Evolutionary conservation across 35 echinoderm and acorn worm species (phyloP), one percentile per base, ranked within the genome.

Genomic region (Ophiothrix spiculata): DNA sequence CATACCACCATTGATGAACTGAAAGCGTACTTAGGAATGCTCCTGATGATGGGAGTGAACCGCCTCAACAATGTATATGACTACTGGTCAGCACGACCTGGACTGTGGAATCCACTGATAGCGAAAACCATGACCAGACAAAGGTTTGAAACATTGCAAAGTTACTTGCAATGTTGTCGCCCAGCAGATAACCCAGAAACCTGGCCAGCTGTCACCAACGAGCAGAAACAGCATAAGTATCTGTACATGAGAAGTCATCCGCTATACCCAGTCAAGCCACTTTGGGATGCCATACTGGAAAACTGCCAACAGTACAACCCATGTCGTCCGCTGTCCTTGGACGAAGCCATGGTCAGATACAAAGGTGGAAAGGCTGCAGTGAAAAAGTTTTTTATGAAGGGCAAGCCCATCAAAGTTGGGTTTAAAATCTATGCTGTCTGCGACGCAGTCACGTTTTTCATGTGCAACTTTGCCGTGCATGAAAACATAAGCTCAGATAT

Each of bases 291-390:
- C 34, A 34, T 79, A 21, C n/a, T 33, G n/a, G 19, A 36, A 34
- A 33, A 38, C 13, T 79, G 77, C 4, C n/a, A 79, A 25, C 36
- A 79, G 28, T 79, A 35, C 77, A 13, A 36, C 6, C 77, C 77
- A 0, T 19, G 34, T 21, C n/a, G 35, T 29, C 34, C 14, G n/a
- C 77, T 79, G n/a, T 31, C 33, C 10, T 37, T 79, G 23, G 4
- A 79, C 34, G 32, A 79, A 36, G 77, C 77, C n/a, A 79, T 79
- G 85, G 36, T 38, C 37, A 73, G 8, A 38, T 84, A 84, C 49
- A 40, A 54, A 36, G 81, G 80, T 31, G 40, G 40, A 38, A 82
- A 82, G 36, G 4, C 81, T 32, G 19, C 32, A 11, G 81, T 64
- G 11, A 29, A 64, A 35, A 84, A 84, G 38, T 23, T 84, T 33